Base-by-base conservation (phyloP, 2,888 invertebrate species). In the Caenorhabditis sp. region DNA sequence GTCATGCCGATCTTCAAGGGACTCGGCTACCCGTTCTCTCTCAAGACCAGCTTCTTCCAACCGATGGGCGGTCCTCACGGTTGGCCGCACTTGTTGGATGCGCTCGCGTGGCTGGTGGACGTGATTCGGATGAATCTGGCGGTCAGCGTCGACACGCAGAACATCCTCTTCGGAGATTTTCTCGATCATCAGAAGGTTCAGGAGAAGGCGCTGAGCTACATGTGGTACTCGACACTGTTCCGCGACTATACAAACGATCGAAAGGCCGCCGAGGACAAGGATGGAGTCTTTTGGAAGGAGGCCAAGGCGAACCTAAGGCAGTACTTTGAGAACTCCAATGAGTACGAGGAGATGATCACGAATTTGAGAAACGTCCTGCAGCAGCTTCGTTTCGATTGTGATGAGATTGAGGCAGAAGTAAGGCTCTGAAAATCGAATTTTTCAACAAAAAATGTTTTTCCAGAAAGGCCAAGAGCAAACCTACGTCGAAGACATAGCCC, bases 1-100 rank as follows among this genome's bases (percentile, higher is more conserved):
- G 59, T 81, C 16, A 19, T 35, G 0, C n/a, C 2, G 12, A 69
- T 76, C 14, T 72, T 81, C 63, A 81, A 76, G 56, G 59, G 49
- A 1, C 64, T 81, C 14, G 81, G 75, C 2, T 81, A 76, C n/a
- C 70, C 75, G 16, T 35, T 5, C 3, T 26, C 64, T 7, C 51
- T 81, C 16, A 81, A 81, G 26, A 63, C 56, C 31, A 81, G 81
- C 26, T 70, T 35, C 47, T 81, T 70, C 56, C 63, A 75, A 24
- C 81, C 81, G 10, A 75, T 81, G 58, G 81, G 81, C 0, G 44
- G 47, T 6, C 6, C 31, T 10, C 75, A 75, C 14, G 81, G 81
- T n/a, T 81, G 75, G 41, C 81, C 81, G 7, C 63, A 81, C 51
- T 63, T 81, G 8, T 8, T 81, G 14, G 81, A 81, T 31, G 81